Conservation (phyloP, 30 jellyfish, hydroid and myxozoan species). For the Chrysaora quinquecirrha region DNA sequence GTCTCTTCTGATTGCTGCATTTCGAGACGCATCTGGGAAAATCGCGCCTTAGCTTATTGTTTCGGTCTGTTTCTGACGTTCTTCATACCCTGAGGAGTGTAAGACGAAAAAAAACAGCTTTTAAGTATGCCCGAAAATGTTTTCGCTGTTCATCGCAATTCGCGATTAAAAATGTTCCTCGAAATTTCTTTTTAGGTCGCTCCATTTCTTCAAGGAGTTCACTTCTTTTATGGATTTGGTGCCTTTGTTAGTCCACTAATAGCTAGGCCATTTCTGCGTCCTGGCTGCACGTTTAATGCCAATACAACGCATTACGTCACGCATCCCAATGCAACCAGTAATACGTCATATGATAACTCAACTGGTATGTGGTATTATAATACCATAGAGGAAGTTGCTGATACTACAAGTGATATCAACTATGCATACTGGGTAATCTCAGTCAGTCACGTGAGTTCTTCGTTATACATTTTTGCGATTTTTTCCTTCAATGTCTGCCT, state of each 20-base stretch:
- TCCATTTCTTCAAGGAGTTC: conserved; percentile 96
- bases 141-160: too few species aligned
- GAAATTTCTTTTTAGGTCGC: conserved; percentile 79
- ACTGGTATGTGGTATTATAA: conserved; percentile 76
- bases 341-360: conserved; percentile 69
- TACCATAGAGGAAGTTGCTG: conserved; percentile 64
- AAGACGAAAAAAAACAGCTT: too few species aligned
- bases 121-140: too few species aligned
- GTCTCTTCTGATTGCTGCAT: too few species aligned
- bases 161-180: too few species aligned
- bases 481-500: too few species aligned
- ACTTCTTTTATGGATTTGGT: conserved; percentile 96
- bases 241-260: conserved; percentile 92
- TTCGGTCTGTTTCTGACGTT: too few species aligned
- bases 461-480: too few species aligned
- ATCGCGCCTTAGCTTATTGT: too few species aligned
- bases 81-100: too few species aligned
- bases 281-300: conserved; percentile 73
- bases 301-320: conserved; percentile 80
- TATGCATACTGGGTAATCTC: conserved; percentile 96
- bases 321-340: conserved; percentile 37
- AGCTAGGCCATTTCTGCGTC: conserved; percentile 94
- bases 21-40: too few species aligned
- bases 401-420: conserved; percentile 78
- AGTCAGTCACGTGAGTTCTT: conserved; percentile 82